A percentile compares a stretch with the other conserved stretches of the same genome.
phyloP scores from a whole-genome alignment of 2,797 vertebrate genomes.

The Tapirus indicus region DNA sequence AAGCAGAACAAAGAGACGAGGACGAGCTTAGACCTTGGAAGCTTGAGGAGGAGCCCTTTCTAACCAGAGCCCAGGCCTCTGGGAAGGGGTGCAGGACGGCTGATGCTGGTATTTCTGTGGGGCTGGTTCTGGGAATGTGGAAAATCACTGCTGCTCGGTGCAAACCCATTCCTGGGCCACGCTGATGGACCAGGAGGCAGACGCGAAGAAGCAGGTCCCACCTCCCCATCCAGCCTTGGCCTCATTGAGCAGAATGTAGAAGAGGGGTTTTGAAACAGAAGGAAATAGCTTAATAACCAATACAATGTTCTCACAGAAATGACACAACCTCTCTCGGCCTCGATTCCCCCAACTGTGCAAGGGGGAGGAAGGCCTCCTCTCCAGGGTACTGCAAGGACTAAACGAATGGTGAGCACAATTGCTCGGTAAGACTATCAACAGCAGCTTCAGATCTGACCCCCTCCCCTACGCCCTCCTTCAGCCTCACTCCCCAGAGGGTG shows the following conservation, averaged over 20 bases:
- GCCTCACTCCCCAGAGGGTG: not conserved
- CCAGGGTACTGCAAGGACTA: not conserved
- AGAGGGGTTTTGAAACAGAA: not conserved
- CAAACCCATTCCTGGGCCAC: not conserved
- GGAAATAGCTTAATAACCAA: not conserved
- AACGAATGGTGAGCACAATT: not conserved
- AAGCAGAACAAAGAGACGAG: not conserved
- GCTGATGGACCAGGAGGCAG: not conserved
- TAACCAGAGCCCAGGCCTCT: not conserved
- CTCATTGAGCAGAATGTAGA: not conserved
- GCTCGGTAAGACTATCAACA: fast-evolving
- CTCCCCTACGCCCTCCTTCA: not conserved
- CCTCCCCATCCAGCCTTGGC: not conserved
- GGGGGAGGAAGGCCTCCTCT: not conserved
- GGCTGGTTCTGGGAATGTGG: not conserved
- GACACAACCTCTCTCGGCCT: not conserved
- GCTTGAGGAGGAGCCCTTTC: fast-evolving
- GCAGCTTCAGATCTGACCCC: not conserved
- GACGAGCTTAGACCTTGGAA: not conserved
- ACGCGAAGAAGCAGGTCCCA: not conserved
- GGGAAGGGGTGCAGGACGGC: not conserved
- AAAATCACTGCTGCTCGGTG: not conserved
- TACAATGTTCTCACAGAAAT: not conserved
- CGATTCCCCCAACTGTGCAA: not conserved
- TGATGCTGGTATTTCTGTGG: not conserved